Conservation (phyloP, 2,113 vertebrate genomes). For the Podarcis cretensis region DNA sequence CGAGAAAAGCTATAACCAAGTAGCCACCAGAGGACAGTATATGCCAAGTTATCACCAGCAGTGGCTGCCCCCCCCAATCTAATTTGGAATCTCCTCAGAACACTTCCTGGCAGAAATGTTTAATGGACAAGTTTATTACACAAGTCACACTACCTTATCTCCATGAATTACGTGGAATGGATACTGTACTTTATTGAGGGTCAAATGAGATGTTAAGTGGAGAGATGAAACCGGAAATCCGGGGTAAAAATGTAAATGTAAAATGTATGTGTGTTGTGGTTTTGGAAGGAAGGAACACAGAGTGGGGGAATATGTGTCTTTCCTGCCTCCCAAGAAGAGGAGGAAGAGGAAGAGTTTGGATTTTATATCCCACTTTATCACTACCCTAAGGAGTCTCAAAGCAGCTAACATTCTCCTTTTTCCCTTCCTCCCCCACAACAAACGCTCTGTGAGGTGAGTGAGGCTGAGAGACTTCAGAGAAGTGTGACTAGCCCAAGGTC, state of each 20-base stretch:
- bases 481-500: too few relatives aligned
- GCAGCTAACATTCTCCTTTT: too few relatives aligned
- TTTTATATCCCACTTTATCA: too few relatives aligned
- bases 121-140: neutral
- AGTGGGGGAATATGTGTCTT: neutral
- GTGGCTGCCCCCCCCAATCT: neutral
- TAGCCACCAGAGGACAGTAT: neutral
- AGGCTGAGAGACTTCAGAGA: too few relatives aligned
- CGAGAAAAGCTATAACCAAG: neutral
- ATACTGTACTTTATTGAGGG: neutral
- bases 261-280: neutral
- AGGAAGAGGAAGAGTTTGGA: too few relatives aligned
- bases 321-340: neutral
- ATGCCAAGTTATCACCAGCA: neutral
- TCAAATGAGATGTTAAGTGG: neutral
- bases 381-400: too few relatives aligned
- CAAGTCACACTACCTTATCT: neutral
- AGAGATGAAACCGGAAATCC: neutral
- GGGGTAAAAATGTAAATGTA: neutral
- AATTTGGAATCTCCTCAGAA: neutral
- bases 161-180: neutral
- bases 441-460: too few relatives aligned
- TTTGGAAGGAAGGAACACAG: neutral
- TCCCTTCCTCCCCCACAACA: too few relatives aligned
- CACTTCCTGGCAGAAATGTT: neutral